Base-by-base conservation (phyloP, 2,797 vertebrate species). In the Amphiprion clarkii region DNA sequence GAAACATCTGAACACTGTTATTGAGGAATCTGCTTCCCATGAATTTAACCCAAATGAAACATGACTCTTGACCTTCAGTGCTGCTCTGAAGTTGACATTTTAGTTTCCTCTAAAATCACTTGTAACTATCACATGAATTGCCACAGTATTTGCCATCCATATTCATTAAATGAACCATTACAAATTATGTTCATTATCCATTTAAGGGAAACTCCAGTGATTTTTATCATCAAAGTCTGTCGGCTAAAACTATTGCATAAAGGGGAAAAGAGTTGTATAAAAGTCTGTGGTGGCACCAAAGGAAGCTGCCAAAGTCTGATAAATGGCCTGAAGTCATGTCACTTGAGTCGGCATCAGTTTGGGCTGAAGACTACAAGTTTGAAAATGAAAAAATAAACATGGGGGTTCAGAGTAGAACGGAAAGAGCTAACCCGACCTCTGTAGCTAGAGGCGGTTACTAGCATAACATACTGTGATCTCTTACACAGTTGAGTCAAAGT, bases 241-340 rank as follows among this genome's bases (percentile, higher is more conserved):
- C 1, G 42, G 42, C 13, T 14, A 44, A 44, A 14, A 44, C 42
- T 16, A 5, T 17, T 44, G 14, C 42, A 44, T 39, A 44, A 44
- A 14, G 42, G 16, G 14, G 13, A 14, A 17, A 44, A 14, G 17
- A 17, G 42, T 44, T 44, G 42, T 3, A 44, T n/a, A 19, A n/a
- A n/a, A 48, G 25, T 25, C 19, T 21, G 40, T 25, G 53, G 48
- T 39, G 40, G 25, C 25, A 8, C 54, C 27, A 16, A 8, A 55
- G 13, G 25, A 44, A 46, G 13, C 6, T 16, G 16, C 40, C 19
- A 67, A 56, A 67, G 39, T 39, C 21, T 67, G 40, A 57, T 56
- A 31, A 67, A 57, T 21, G 33, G 40, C 53, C 29, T 54, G 29
- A 48, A 67, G 40, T n/a, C 40, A 57, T 67, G 27, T 21, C 40